Evolutionary conservation across 2,888 invertebrate species (phyloP).

Genomic region (Physocephala rufipes): DNA sequence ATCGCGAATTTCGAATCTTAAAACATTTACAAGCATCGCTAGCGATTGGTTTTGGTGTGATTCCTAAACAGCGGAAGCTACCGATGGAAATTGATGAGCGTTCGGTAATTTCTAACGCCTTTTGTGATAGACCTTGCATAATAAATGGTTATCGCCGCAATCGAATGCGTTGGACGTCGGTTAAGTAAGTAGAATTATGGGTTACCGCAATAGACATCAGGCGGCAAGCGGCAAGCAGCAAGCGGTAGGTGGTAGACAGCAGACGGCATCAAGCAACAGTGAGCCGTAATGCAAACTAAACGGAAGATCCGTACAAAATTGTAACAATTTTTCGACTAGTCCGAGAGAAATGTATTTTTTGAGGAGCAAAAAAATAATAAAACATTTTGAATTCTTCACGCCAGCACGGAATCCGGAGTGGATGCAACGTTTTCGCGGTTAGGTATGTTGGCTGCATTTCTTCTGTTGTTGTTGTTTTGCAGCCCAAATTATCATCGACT

Average conservation of each 20-base stretch:
- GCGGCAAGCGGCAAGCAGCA: background rate
- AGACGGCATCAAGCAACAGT: slow-evolving; percentile 16
- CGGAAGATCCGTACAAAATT: slow-evolving; percentile 34
- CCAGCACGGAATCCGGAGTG: background rate
- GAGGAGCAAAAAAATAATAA: background rate
- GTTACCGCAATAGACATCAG: background rate
- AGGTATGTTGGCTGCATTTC: background rate
- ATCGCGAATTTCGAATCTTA: slow-evolving; percentile 38
- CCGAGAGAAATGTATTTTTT: too few species aligned
- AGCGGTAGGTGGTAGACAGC: slow-evolving; percentile 7
- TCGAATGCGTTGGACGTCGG: background rate
- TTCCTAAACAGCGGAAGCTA: slow-evolving; percentile 48
- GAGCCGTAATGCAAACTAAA: background rate
- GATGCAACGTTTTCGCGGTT: background rate
- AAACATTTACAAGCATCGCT: too few species aligned
- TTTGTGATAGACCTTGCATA: slow-evolving; percentile 49
- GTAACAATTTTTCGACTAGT: slow-evolving; percentile 6
- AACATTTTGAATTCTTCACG: slow-evolving; percentile 32
- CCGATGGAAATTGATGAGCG: slow-evolving; percentile 44
- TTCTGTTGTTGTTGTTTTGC: background rate
- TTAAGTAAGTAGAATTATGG: slow-evolving; percentile 5
- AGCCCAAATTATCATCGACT: background rate
- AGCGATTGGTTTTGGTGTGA: slow-evolving; percentile 37
- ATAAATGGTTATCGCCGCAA: slow-evolving; percentile 17
- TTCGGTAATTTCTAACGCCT: slow-evolving; percentile 52